Evolutionary conservation across 2,113 vertebrate species (phyloP), one percentile per base, ranked within the genome.

Genomic region (Scomber colias): DNA sequence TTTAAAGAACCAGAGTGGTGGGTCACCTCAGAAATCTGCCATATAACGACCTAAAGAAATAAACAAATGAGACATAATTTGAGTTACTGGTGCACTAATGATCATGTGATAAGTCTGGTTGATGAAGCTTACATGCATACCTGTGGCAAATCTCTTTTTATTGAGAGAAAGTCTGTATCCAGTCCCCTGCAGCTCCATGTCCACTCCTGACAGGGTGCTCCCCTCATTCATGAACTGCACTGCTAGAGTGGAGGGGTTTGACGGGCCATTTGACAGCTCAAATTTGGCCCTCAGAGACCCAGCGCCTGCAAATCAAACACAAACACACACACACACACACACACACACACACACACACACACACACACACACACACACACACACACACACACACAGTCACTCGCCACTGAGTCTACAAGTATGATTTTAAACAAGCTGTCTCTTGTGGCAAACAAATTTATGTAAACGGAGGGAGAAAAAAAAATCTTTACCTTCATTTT

Each of bases 261-360:
- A 97, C 3, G 98, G 98, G 12, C 98, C 98, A 72, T 94, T 95
- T 9, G 97, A 96, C 84, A 99, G 94, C 2, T 99, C 98, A 93
- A 99, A 99, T 92, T 99, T 99, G 81, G 98, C 98, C 92, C 98
- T 95, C 77, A 99, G 94, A 63, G 97, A 97, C 62, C 97, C 98
- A 59, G 97, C 95, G 75, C 98, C 98, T 99, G 79, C 0, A 9
- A 54, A 67, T 81, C 62, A 35, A 30, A 93, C 65, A 76, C 35
- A 82, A 24, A 61, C 24, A 27, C 24, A 27, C 24, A 27, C 24
- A 61, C 11, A 27, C 24, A 27, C 24, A 27, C 24, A 61, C 11
- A 46, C 44, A 62, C n/a, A 27, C 24, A 27, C 24, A 27, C 24
- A 61, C 11, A 46, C 44, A 62, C 24, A 61, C 11, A 61, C 24